Evolutionary conservation across 2,797 vertebrate genomes (phyloP).

Genomic region (Pipistrellus nathusii): DNA sequence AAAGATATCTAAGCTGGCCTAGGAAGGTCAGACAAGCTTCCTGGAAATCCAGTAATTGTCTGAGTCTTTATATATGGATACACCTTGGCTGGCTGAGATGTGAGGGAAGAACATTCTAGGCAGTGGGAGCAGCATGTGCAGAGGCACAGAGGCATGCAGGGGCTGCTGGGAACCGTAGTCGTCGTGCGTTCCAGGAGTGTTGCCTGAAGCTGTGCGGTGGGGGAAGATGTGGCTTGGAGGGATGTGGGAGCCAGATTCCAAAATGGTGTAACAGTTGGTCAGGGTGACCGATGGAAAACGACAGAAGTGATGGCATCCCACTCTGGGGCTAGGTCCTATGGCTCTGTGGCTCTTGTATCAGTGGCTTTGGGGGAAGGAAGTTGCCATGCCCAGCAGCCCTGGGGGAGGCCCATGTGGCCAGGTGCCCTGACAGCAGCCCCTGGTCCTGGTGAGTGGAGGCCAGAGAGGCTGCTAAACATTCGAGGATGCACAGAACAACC

Average conservation of each 20-base stretch:
- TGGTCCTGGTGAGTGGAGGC: neutral
- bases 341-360: neutral
- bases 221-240: neutral
- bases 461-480: neutral
- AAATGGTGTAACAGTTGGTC: accelerated
- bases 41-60: neutral
- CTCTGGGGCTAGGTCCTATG: neutral
- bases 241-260: neutral
- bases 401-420: accelerated
- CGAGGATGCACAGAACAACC: accelerated
- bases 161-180: accelerated
- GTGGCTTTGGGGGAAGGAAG: neutral
- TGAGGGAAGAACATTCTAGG: neutral
- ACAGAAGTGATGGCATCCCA: too few species aligned
- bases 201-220: neutral
- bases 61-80: neutral
- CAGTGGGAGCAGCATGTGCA: neutral
- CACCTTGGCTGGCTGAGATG: neutral
- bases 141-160: neutral
- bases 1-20: neutral
- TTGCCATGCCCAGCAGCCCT: accelerated
- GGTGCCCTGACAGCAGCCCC: neutral
- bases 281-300: accelerated
- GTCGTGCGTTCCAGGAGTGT: neutral
- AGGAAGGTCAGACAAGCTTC: neutral